Percentiles rank a stretch among this genome's conserved stretches.
phyloP scores from a whole-genome alignment of 2,797 vertebrate species.

The Delichon dasypus region DNA sequence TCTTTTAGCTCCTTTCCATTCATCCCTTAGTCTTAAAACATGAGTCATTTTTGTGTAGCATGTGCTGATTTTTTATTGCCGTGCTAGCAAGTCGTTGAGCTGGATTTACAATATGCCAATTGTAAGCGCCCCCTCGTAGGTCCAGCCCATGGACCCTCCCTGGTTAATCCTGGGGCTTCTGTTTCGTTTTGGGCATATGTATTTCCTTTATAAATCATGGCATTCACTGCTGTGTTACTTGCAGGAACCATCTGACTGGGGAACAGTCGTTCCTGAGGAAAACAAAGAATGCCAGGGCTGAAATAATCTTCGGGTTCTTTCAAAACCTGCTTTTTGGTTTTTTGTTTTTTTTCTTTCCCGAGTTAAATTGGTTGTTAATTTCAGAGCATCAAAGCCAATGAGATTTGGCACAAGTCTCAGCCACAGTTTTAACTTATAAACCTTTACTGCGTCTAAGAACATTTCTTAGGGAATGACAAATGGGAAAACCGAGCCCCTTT shows the following conservation, averaged over 20 bases:
- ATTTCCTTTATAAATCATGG: conserved; percentile 25
- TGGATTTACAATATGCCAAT: conserved; percentile 11
- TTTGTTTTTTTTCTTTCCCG: no score
- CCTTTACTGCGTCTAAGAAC: neutral
- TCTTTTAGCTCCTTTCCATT: neutral
- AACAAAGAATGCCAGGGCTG: neutral
- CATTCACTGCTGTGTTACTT: neutral
- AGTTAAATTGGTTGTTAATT: neutral
- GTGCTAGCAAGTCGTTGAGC: neutral
- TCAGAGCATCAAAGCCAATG: neutral
- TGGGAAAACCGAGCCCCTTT: neutral
- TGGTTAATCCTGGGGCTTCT: neutral
- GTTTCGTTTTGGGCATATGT: neutral
- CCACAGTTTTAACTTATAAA: neutral
- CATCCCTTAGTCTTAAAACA: neutral
- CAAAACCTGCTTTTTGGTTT: neutral
- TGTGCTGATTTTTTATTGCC: conserved; percentile 52
- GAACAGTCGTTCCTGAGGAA: neutral
- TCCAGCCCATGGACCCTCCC: neutral
- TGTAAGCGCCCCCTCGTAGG: neutral
- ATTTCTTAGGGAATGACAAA: neutral
- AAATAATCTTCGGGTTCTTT: neutral
- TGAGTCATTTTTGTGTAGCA: conserved; percentile 22
- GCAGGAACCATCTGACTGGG: neutral
- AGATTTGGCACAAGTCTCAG: neutral